A percentile compares a stretch with the other conserved stretches of the same genome.
These are phyloP conservation scores for Barnardius zonarius DNA, from an alignment of 2,113 vertebrate species.

Conservation along the genomic window DNA sequence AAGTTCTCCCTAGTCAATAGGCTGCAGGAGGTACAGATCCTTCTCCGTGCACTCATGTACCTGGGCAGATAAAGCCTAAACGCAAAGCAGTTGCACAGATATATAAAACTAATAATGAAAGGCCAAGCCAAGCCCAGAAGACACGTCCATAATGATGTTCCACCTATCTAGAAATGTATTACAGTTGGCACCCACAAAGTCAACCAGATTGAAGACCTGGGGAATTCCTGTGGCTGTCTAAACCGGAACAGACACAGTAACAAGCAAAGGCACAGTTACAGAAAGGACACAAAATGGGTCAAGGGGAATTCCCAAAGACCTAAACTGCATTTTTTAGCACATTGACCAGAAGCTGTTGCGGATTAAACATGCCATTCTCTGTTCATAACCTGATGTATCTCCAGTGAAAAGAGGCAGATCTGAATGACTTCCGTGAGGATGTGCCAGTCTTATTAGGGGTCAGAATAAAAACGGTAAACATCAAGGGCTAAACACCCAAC, in stretches of 20 bases:
- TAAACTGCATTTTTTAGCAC: not conserved
- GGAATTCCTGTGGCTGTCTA: not conserved
- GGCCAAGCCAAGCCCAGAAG: not conserved
- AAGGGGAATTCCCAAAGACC: not conserved
- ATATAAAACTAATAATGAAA: not conserved
- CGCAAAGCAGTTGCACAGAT: not conserved
- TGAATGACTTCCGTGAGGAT: not conserved
- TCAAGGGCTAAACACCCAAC: not conserved
- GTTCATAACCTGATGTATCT: not conserved
- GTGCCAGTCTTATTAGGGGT: not conserved
- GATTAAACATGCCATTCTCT: not conserved
- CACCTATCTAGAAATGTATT: not conserved
- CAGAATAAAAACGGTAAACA: not conserved
- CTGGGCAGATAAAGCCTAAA: not conserved
- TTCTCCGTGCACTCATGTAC: not conserved
- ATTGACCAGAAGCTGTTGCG: not conserved
- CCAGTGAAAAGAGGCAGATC: not conserved
- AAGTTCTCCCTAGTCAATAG: not conserved
- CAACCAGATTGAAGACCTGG: fast-evolving
- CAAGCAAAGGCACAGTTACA: not conserved
- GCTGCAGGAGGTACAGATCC: not conserved
- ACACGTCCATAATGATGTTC: not conserved
- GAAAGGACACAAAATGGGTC: not conserved
- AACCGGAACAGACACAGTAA: not conserved
- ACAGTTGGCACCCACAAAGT: not conserved